These are phyloP conservation scores for Montipora cactus DNA, from an alignment of 64 coral and sea anemone species.

Conservation along the genomic window DNA sequence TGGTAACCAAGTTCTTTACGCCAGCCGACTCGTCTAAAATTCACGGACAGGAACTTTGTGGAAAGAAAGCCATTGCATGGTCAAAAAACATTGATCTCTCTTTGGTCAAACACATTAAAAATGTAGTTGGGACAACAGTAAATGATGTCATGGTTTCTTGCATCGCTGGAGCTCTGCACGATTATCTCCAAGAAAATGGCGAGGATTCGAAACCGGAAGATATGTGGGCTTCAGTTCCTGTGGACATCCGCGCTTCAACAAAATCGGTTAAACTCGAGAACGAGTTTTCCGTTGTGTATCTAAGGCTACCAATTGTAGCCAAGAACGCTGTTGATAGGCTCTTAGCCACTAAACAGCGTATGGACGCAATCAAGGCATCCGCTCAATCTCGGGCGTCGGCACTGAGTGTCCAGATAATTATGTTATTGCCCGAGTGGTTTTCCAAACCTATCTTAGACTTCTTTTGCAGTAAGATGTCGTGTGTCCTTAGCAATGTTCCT, in stretches of 20 bases:
- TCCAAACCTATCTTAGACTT: slow-evolving; percentile 84
- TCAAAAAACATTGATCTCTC: slow-evolving; percentile 79
- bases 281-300: slow-evolving; percentile 93
- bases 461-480: slow-evolving; percentile 92
- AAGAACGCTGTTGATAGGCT: slow-evolving; percentile 73
- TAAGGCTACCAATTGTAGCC: slow-evolving; percentile 77
- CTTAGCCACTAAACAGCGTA: slow-evolving; percentile 80
- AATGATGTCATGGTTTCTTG: slow-evolving; percentile 99
- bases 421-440: slow-evolving; percentile 86
- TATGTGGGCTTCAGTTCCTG: slow-evolving; percentile 95
- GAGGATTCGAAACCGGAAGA: slow-evolving; percentile 64
- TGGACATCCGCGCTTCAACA: slow-evolving; percentile 81
- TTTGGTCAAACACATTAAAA: slow-evolving; percentile 90
- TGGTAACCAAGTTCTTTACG: slow-evolving; percentile 81
- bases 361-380: slow-evolving; percentile 95
- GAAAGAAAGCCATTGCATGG: slow-evolving; percentile 88
- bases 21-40: slow-evolving; percentile 71
- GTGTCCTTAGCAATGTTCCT: slow-evolving; percentile 93
- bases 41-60: slow-evolving; percentile 86
- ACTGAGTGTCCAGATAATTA: slow-evolving; percentile 73
- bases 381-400: slow-evolving; percentile 86
- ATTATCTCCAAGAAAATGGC: slow-evolving; percentile 66
- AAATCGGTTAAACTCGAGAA: slow-evolving; percentile 87
- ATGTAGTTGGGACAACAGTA: slow-evolving; percentile 84
- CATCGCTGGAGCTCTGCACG: slow-evolving; percentile 80